These are phyloP conservation scores for Picathartes gymnocephalus DNA, from an alignment of 2,113 vertebrate species.

Conservation along the genomic window DNA sequence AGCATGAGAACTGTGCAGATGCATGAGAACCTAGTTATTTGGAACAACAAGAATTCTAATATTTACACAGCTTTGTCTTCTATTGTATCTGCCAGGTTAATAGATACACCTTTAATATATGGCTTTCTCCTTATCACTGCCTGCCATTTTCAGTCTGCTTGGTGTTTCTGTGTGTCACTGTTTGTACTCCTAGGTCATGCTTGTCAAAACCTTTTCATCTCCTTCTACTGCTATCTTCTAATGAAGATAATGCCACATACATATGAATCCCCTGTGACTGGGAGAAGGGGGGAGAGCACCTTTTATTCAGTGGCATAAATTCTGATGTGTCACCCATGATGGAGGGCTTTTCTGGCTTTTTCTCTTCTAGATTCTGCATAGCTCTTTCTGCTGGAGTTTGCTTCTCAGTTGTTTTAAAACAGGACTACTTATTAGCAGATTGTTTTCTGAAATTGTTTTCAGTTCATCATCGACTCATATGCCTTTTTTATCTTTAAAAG, in stretches of 20 bases:
- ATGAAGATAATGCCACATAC: conserved; percentile 15
- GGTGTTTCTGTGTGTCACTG: conserved; percentile 34
- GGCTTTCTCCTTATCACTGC: conserved; percentile 22
- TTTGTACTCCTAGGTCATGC: conserved; percentile 25
- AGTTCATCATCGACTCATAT: neutral
- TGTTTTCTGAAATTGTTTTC: neutral
- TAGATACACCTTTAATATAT: conserved; percentile 10
- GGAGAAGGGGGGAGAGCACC: neutral
- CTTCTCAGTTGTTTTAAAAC: neutral
- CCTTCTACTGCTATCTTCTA: neutral
- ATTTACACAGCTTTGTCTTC: conserved; percentile 41
- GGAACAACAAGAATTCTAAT: neutral
- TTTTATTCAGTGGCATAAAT: neutral
- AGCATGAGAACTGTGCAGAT: neutral
- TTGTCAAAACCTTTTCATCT: conserved; percentile 41
- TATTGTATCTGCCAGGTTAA: conserved; percentile 27
- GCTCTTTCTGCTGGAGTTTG: neutral
- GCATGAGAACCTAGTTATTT: neutral
- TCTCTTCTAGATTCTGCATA: neutral
- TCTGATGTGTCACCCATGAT: neutral
- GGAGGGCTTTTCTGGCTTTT: neutral
- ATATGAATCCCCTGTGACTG: neutral
- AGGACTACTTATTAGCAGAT: neutral
- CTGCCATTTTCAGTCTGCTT: conserved; percentile 3
- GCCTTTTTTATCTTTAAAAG: neutral